Conservation (phyloP, 2,888 invertebrate genomes). For the Stegana nigrithorax region DNA sequence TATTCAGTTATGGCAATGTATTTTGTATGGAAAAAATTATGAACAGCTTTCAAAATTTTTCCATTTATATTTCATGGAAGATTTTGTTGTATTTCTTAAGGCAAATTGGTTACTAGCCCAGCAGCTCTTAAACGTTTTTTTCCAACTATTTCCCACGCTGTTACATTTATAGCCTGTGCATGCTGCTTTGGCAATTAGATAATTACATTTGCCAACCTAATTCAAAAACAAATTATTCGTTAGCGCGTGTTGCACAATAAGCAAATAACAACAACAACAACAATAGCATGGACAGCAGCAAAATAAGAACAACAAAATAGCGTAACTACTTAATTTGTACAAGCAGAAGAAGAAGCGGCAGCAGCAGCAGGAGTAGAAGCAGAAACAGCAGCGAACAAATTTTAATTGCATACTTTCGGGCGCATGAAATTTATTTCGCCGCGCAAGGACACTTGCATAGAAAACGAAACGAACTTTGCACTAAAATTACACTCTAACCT, state of each 20-base stretch:
- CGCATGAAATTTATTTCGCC: constrained; percentile 44
- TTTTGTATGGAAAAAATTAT: too few species aligned
- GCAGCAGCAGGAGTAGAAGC: neutral
- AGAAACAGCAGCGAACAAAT: constrained; percentile 37
- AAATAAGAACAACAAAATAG: neutral
- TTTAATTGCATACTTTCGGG: constrained; percentile 59
- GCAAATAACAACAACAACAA: neutral
- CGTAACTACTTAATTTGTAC: constrained; percentile 8
- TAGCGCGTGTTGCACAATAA: neutral
- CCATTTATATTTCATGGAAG: too few species aligned
- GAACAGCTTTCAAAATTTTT: too few species aligned
- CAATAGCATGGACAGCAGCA: neutral
- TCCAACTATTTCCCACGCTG: too few species aligned
- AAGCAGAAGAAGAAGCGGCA: neutral
- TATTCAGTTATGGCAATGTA: too few species aligned
- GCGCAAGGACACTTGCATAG: neutral
- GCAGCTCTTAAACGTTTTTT: too few species aligned
- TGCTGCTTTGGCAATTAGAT: constrained; percentile 57
- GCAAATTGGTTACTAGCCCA: too few species aligned
- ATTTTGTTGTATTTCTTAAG: too few species aligned
- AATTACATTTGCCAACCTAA: constrained; percentile 55
- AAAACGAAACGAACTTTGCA: constrained; percentile 44
- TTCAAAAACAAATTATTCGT: constrained; percentile 52
- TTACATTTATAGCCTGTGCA: too few species aligned
- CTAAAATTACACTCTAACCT: constrained; percentile 62